phyloP scores from a whole-genome alignment of 2,113 vertebrate genomes.

The Zosterops pallidus region DNA sequence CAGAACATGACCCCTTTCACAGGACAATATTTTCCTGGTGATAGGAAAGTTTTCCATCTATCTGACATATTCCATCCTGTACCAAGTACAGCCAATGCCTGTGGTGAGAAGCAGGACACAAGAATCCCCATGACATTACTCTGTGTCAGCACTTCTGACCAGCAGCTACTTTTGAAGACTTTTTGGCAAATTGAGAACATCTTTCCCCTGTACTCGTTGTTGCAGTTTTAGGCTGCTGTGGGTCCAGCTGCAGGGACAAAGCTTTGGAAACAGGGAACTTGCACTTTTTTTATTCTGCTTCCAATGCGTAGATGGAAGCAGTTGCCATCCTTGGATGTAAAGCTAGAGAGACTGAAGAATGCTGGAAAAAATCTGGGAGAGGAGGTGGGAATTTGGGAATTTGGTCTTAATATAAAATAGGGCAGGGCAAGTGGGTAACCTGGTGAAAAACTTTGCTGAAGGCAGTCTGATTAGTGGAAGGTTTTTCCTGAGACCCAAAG shows the following conservation, averaged over 20 bases:
- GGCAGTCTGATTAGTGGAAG: neutral
- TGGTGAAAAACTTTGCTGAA: neutral
- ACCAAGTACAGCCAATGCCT: neutral
- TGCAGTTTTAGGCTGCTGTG: neutral
- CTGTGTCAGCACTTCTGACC: neutral
- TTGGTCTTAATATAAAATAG: neutral
- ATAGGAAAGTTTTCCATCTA: neutral
- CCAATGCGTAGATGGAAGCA: neutral
- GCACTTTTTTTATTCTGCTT: neutral
- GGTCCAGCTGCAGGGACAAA: neutral
- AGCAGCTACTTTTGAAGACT: neutral
- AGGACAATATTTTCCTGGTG: neutral
- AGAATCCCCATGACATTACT: neutral
- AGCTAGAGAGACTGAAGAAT: neutral
- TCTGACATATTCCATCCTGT: rapidly evolving
- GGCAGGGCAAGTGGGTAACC: neutral
- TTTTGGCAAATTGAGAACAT: neutral
- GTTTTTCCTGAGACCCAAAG: neutral
- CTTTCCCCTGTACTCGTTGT: neutral
- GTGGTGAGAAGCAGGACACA: neutral
- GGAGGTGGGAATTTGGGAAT: neutral
- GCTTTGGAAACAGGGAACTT: neutral
- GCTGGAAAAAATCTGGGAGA: neutral
- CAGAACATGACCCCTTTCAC: neutral
- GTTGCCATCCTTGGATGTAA: neutral